Conservation (phyloP, 2,888 invertebrate species). For the Magallana nippona region DNA sequence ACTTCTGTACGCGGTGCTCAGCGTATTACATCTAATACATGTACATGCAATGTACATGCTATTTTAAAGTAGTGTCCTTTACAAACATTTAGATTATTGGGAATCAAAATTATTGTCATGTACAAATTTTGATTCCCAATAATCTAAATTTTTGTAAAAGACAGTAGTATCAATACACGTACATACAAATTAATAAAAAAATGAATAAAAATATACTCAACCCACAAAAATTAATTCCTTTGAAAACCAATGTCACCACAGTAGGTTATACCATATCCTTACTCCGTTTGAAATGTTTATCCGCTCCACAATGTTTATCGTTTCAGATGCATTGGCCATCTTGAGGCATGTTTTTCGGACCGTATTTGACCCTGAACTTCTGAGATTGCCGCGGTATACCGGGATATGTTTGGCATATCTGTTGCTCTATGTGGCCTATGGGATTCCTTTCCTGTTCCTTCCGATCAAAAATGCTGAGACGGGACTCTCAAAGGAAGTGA, state of each 20-base stretch:
- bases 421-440: not conserved
- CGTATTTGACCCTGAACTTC: not conserved
- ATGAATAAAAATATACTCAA: not conserved
- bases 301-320: not conserved
- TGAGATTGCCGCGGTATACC: not conserved
- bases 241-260: too few relatives aligned
- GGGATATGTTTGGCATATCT: not conserved
- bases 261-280: too few relatives aligned
- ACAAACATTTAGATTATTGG: too few relatives aligned
- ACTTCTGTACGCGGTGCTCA: not conserved
- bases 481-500: not conserved
- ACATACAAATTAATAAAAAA: too few relatives aligned
- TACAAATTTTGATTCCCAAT: too few relatives aligned
- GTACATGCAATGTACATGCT: not conserved
- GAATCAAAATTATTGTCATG: too few relatives aligned
- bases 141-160: too few relatives aligned
- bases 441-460: slow-evolving; percentile 9
- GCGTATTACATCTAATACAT: not conserved
- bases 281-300: too few relatives aligned
- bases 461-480: not conserved
- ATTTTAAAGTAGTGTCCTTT: not conserved
- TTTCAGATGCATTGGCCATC: not conserved
- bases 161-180: too few relatives aligned
- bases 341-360: not conserved
- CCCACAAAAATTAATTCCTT: too few relatives aligned